phyloP scores from a whole-genome alignment of 2,113 vertebrate species.

The Melanostigma gelatinosum region DNA sequence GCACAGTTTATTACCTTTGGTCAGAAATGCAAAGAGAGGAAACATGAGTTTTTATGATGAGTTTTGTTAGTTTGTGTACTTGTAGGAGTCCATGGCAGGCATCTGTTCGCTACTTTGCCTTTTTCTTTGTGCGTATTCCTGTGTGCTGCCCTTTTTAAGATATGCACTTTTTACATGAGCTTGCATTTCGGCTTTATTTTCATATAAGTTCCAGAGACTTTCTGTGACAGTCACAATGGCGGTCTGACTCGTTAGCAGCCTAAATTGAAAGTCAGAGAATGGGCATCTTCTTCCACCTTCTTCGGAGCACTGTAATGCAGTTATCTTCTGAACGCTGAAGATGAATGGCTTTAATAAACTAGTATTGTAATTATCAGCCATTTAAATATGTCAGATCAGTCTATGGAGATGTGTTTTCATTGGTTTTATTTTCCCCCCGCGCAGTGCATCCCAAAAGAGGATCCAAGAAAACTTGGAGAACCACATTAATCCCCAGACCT shows the following conservation, averaged over 20 bases:
- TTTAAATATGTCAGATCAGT: conserved; percentile 26
- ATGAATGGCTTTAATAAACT: not conserved
- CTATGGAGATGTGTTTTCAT: conserved; percentile 9
- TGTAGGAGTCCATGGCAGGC: not conserved
- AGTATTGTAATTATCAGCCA: not conserved
- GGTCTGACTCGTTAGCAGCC: not conserved
- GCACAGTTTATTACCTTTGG: conserved; percentile 39
- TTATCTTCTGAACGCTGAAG: not conserved
- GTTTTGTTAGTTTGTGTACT: conserved; percentile 19
- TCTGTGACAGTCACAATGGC: not conserved
- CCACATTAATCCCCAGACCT: conserved; percentile 16
- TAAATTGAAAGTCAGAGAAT: conserved; percentile 1
- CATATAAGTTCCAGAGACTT: not conserved
- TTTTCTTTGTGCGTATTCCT: conserved; percentile 14
- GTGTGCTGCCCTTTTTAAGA: not conserved
- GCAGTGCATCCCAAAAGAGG: not conserved
- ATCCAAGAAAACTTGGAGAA: not conserved
- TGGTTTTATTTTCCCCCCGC: not conserved
- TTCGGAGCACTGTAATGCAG: not conserved
- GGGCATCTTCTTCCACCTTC: not conserved
- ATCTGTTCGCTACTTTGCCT: conserved; percentile 28
- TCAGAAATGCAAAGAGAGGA: conserved; percentile 34
- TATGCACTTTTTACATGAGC: not conserved
- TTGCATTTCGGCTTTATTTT: not conserved
- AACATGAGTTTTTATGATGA: conserved; percentile 42